phyloP scores from a whole-genome alignment of 1,140 invertebrate genomes.

The Eumeta japonica region DNA sequence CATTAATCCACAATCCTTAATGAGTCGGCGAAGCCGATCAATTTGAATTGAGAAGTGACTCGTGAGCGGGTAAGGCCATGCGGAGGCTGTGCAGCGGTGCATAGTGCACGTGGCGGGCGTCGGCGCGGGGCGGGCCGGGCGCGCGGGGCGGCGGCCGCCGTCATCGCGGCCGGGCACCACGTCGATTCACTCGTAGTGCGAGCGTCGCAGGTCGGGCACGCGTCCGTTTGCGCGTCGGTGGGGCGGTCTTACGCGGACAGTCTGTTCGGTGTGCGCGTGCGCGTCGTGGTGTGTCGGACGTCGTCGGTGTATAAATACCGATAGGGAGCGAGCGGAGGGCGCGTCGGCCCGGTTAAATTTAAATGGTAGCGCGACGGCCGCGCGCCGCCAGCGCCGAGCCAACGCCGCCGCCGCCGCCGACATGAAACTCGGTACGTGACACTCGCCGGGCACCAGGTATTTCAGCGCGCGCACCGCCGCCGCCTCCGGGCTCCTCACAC shows the following conservation, averaged over 20 bases:
- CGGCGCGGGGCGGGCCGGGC: constrained; percentile 12
- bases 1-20: no score
- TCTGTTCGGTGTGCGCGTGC: neutral
- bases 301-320: constrained; percentile 51
- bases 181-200: constrained; percentile 27
- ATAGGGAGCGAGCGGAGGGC: constrained; percentile 42
- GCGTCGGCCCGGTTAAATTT: constrained; percentile 49
- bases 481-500: no score
- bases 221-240: no score
- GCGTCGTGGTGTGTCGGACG: constrained; percentile 7
- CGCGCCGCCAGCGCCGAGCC: constrained; percentile 22
- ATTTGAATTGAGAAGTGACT: no score
- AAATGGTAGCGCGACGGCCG: constrained; percentile 53
- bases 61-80: no score
- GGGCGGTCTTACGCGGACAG: no score
- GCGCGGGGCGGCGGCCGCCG: constrained; percentile 13
- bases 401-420: constrained; percentile 33
- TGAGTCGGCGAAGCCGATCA: no score
- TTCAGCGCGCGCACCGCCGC: neutral
- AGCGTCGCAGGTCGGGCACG: no score
- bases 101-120: constrained; percentile 32
- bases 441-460: constrained; percentile 16
- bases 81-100: constrained; percentile 40
- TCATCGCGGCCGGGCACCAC: constrained; percentile 20
- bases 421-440: constrained; percentile 51